Base-by-base conservation (phyloP, 2,113 vertebrate species). In the Myiopsitta monachus region DNA sequence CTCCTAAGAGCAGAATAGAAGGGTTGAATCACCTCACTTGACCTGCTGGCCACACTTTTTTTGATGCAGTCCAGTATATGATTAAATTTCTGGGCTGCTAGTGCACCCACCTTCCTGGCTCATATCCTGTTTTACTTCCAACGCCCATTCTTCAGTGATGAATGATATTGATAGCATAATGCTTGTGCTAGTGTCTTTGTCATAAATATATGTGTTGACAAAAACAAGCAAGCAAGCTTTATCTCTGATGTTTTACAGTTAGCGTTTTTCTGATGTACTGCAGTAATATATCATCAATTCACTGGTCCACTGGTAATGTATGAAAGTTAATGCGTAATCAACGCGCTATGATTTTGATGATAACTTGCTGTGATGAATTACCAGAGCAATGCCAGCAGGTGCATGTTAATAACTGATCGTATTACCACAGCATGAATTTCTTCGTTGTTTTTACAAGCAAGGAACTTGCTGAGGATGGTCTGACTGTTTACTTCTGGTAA, bases 321-420 rank as follows among this genome's bases (percentile, higher is more conserved):
- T 80, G 73, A 90, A 88, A 83, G 63, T 24, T 67, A 94, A 93
- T 86, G 38, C 36, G 18, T 44, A 92, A 97, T 86, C 88, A 91
- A 44, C 80, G 61, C 33, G 72, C 33, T 63, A 69, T 9, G 2
- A 86, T 91, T 92, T 92, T 36, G 12, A 82, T 81, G 51, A 80
- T 88, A 83, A 70, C 44, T 80, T 83, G 23, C 2, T 21, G 33
- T 78, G 85, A 94, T 68, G 26, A 94, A 94, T 94, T 94, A 66
- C 39, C 18, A 77, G 22, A 19, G 33, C 18, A 74, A 62, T 74
- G 31, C 14, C 43, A 64, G 67, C 36, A 80, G 68, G 11, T 96
- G 55, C 85, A 94, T 85, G 57, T 55, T 76, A 92, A 88, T 94
- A 54, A 46, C 16, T 67, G 77, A 73, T 87, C 55, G 18, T 75